Evolutionary conservation across 2,888 invertebrate species (phyloP).

Genomic region (Rhimphoctona megacephalus): DNA sequence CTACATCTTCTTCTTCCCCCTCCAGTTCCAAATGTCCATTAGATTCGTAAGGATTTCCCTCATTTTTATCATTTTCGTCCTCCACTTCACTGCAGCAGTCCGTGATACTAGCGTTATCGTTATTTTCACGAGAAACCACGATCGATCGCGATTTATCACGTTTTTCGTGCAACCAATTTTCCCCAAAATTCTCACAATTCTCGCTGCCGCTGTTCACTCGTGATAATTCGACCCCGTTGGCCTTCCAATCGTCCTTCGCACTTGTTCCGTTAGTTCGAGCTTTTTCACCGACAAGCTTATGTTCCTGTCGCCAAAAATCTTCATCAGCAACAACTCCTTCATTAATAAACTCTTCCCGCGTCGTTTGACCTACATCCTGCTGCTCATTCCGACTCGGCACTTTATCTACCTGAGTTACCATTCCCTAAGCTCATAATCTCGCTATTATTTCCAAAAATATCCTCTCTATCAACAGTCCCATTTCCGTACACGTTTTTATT

Average conservation of each 20-base stretch:
- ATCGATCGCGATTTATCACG: not conserved
- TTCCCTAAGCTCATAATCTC: slow-evolving; percentile 69
- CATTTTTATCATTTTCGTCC: slow-evolving; percentile 55
- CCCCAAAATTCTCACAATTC: not conserved
- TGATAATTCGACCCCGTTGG: not conserved
- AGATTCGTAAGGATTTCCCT: slow-evolving; percentile 52
- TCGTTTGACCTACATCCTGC: slow-evolving; percentile 26
- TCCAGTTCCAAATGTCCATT: slow-evolving; percentile 52
- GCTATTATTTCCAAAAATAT: not conserved
- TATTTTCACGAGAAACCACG: slow-evolving; percentile 10
- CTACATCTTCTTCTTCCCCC: slow-evolving; percentile 23
- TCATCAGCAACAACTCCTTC: slow-evolving; percentile 21
- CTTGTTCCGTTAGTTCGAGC: not conserved
- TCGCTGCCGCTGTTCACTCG: not conserved
- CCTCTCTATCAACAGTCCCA: slow-evolving; percentile 6
- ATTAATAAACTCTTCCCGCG: not conserved
- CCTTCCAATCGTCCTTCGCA: slow-evolving; percentile 22
- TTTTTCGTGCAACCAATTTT: not conserved
- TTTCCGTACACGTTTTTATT: not conserved
- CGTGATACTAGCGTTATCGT: slow-evolving; percentile 62
- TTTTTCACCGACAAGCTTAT: slow-evolving; percentile 8
- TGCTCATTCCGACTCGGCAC: slow-evolving; percentile 37
- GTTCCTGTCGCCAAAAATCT: slow-evolving; percentile 28
- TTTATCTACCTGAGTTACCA: slow-evolving; percentile 68
- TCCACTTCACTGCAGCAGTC: slow-evolving; percentile 77